phyloP scores from a whole-genome alignment of 2,888 invertebrate genomes.

The Coenonympha glycerion region DNA sequence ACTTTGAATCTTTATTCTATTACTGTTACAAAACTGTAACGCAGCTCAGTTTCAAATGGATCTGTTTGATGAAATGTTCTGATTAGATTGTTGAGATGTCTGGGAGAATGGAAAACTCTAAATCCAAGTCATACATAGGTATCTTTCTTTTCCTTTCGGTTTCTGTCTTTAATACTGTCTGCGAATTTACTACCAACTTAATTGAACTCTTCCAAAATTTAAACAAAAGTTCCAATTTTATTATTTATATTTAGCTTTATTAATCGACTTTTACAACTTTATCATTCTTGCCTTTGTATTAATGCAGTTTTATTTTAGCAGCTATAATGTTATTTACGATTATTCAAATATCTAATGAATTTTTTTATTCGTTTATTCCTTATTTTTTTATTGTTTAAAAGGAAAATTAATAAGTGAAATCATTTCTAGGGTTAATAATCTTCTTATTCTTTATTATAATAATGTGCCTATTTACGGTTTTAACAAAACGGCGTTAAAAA shows the following conservation, averaged over 20 bases:
- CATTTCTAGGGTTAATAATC: neutral
- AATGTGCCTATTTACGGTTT: neutral
- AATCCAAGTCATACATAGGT: no score
- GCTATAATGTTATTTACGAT: neutral
- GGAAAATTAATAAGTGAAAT: neutral
- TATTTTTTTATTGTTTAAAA: neutral
- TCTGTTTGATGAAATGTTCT: neutral
- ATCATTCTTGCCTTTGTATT: no score
- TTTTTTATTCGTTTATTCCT: neutral
- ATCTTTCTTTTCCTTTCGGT: neutral
- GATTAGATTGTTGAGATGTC: neutral
- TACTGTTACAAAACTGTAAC: conserved; percentile 39
- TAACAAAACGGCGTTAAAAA: neutral
- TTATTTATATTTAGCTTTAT: no score
- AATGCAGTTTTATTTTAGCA: neutral
- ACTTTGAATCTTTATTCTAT: conserved; percentile 7
- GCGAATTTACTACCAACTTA: neutral
- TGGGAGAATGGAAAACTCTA: neutral
- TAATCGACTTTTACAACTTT: no score
- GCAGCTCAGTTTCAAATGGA: neutral
- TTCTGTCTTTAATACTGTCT: neutral
- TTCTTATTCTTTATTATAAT: neutral
- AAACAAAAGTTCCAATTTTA: no score
- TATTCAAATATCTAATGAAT: no score
- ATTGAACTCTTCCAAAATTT: neutral